Evolutionary conservation across 2,888 invertebrate genomes (phyloP).

Genomic region (Gari tellinella): DNA sequence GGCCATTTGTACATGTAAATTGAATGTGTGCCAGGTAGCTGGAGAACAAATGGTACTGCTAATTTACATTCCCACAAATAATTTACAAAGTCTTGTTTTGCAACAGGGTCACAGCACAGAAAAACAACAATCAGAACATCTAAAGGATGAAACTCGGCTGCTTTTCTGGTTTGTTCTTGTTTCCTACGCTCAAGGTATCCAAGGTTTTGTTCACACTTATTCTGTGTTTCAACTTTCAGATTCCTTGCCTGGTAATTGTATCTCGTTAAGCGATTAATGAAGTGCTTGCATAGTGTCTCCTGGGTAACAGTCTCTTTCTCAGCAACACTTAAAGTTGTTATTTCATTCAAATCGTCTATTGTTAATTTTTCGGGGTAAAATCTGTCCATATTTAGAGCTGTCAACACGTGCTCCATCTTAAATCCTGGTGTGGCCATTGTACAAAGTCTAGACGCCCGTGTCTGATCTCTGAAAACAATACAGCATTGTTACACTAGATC

Average conservation of each 20-base stretch:
- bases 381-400: background rate
- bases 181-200: background rate
- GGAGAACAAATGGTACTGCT: constrained; percentile 18
- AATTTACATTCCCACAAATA: constrained; percentile 21
- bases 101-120: constrained; percentile 19
- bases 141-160: constrained; percentile 9
- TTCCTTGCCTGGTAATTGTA: constrained; percentile 15
- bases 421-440: no score
- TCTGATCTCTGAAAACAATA: no score
- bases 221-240: background rate
- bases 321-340: constrained; percentile 3
- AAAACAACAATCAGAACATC: constrained; percentile 13
- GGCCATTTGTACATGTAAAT: constrained; percentile 16
- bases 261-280: constrained; percentile 9
- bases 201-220: background rate
- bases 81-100: constrained; percentile 13
- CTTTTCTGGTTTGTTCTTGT: background rate
- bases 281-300: constrained; percentile 13
- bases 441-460: no score
- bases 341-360: constrained; percentile 8
- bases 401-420: background rate
- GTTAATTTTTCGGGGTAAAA: constrained; percentile 19
- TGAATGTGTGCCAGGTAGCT: background rate
- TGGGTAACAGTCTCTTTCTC: background rate
- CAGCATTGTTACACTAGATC: no score